Evolutionary conservation across 2,888 invertebrate genomes (phyloP), one percentile per base, ranked within the genome.

Genomic region (Phyllotreta striolata): DNA sequence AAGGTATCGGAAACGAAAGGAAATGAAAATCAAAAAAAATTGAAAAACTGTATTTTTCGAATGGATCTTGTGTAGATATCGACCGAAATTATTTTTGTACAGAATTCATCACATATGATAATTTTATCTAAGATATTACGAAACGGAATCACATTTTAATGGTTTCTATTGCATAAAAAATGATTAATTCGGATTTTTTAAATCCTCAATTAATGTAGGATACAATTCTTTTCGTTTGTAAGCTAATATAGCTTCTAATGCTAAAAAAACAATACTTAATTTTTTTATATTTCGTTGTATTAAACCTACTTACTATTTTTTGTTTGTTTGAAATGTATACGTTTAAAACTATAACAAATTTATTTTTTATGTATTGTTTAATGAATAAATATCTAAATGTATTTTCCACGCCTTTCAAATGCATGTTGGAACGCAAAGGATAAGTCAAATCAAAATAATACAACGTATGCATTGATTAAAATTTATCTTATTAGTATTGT

Each of bases 341-440:
- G 59, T 51, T 59, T 9, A 51, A 41, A 51, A 49, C 40, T 51
- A 59, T 59, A 59, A 59, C 59, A 51, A 49, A 59, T 59, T 57
- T 51, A 51, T 59, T 59, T 59, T 59, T 59, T 59, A 59, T 59
- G 59, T 59, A 59, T 51, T 51, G 59, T 59, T 59, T 59, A 59
- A 59, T 55, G 40, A 55, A 55, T 59, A 58, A 58, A 58, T 40
- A 49, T 58, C 10, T 39, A 24, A 41, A 41, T 51, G 44, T 40
- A 13, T 7, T 49, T 24, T 44, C 14, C 12, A 13, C 12, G 12
- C 14, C 14, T 44, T 44, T 44, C 24, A 24, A 24, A 24, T 24
- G 24, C 24, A 24, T 24, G 4, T 24, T 24, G 24, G 4, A 24
- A 24, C 1, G 24, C 24, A 24, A 24, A 1, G 24, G n/a, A n/a